Percentiles rank a stretch among this genome's conserved stretches.
Evolutionary conservation across 2,113 vertebrate genomes (phyloP).

Genomic region (Chroicocephalus ridibundus): DNA sequence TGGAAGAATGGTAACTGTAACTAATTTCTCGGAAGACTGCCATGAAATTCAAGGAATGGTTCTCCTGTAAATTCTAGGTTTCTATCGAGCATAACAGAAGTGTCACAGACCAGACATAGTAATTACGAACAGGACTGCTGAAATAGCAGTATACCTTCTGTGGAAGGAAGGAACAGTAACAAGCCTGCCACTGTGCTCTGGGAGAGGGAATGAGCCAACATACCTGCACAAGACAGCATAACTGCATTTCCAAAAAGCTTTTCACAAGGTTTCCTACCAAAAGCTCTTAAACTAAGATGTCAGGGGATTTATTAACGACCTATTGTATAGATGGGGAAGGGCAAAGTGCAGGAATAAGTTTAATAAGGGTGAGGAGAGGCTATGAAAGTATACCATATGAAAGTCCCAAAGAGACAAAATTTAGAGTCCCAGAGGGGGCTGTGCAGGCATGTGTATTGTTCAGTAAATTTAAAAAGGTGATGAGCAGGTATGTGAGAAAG

Average conservation of each 20-base stretch:
- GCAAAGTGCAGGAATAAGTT: not conserved
- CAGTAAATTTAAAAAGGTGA: not conserved
- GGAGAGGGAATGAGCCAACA: not conserved
- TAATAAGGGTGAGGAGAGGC: not conserved
- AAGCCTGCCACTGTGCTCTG: not conserved
- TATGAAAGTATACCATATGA: not conserved
- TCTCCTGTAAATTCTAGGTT: not conserved
- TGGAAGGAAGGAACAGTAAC: not conserved
- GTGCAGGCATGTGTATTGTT: not conserved
- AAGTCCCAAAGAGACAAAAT: not conserved
- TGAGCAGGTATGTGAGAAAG: not conserved
- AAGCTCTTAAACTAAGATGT: not conserved
- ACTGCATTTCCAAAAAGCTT: not conserved
- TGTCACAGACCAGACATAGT: not conserved
- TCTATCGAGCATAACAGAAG: not conserved
- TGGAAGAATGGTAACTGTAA: not conserved
- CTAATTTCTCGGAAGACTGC: not conserved
- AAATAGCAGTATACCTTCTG: not conserved
- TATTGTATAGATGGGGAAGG: accelerated
- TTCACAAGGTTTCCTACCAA: not conserved
- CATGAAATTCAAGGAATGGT: not conserved
- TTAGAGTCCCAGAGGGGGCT: not conserved
- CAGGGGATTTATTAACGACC: not conserved
- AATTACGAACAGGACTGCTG: not conserved
- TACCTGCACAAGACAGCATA: not conserved